These are phyloP conservation scores for Pseudobourletiella spinata DNA, from an alignment of 1,140 invertebrate species.

Conservation along the genomic window DNA sequence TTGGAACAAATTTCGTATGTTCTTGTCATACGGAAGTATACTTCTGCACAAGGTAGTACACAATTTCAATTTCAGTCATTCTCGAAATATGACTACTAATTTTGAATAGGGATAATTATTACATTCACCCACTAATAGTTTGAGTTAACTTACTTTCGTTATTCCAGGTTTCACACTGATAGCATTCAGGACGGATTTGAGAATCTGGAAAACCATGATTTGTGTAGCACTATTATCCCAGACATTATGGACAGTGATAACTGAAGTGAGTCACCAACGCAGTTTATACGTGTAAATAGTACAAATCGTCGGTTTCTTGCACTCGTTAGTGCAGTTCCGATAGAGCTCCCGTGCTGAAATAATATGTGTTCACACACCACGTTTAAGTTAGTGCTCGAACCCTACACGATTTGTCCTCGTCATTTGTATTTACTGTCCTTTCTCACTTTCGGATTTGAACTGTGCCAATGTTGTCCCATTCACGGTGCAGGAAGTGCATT, in stretches of 20 bases:
- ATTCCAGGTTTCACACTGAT: not conserved
- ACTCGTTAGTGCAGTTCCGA: slow-evolving; percentile 12
- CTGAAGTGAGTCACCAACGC: not conserved
- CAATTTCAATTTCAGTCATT: not conserved
- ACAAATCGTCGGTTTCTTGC: slow-evolving; percentile 11
- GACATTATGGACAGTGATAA: not conserved
- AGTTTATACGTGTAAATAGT: slow-evolving; percentile 11
- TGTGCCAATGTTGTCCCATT: not conserved
- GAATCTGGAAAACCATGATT: not conserved
- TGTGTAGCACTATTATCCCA: not conserved
- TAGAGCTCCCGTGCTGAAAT: slow-evolving; percentile 1
- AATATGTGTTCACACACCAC: not conserved
- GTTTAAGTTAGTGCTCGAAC: no score
- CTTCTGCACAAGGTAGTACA: not conserved
- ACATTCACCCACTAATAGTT: not conserved
- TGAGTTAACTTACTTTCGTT: slow-evolving; percentile 8
- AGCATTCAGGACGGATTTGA: not conserved
- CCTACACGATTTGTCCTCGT: not conserved
- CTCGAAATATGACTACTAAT: not conserved
- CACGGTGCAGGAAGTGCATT: no score
- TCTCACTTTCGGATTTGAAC: not conserved
- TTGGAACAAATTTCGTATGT: slow-evolving; percentile 10
- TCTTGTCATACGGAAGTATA: not conserved
- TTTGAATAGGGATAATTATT: not conserved
- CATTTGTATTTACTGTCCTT: not conserved